Base-by-base conservation (phyloP, 2,888 invertebrate species). In the Lydus trimaculatus region DNA sequence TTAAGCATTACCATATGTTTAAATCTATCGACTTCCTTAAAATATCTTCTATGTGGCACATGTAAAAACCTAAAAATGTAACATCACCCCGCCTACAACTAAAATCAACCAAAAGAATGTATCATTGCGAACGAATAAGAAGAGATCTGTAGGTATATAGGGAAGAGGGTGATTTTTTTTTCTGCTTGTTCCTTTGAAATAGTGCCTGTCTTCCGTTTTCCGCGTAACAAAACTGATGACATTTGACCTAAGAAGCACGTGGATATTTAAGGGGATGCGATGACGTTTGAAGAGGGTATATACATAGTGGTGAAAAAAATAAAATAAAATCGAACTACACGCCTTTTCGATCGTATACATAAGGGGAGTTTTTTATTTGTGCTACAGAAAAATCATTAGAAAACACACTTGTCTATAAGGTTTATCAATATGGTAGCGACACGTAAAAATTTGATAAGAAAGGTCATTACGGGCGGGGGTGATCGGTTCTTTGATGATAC, bases 161-260 rank as follows among this genome's bases (percentile, higher is more conserved):
- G n/a, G 65, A 69, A 71, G 65, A 61, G 69, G 71, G 72, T 72
- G 70, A 74, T 72, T 76, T 72, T 72, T 71, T 67, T 64, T 33
- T 39, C 31, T 43, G 5, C 6, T 48, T 11, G n/a, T 17, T 43
- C 1, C 17, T 8, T 17, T n/a, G 20, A 48, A 48, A 48, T 48
- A 20, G 48, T 48, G 48, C 20, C 48, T 48, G 48, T 23, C 82
- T 83, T 83, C 83, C 83, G 82, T 75, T 78, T 48, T 48, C 20
- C 58, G 69, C 63, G 64, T 65, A 70, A 81, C 80, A 78, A 80
- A 80, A 78, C 76, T 75, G 77, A 74, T 77, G 82, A 83, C 82
- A 83, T 83, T 81, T 81, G 82, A 84, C 80, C 83, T 80, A 64
- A 72, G 63, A 69, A 80, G 83, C 83, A 83, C 83, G 83, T 83